Base-by-base conservation (phyloP, 2,797 vertebrate genomes). In the Dallia pectoralis region DNA sequence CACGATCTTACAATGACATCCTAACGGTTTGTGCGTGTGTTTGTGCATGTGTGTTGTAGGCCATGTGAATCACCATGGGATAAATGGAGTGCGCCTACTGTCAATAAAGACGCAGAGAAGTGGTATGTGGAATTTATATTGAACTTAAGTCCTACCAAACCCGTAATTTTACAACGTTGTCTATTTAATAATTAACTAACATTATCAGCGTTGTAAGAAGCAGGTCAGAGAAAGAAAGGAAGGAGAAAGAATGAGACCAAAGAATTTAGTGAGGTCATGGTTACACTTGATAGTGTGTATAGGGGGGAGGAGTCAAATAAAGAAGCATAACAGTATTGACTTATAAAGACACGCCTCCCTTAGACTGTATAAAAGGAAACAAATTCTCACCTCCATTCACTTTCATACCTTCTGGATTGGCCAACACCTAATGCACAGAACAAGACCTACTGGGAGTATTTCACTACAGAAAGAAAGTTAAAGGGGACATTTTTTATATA, bases 31-130 rank as follows among this genome's bases (percentile, higher is more conserved):
- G 22, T 70, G 49, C 49, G 47, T 32, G 30, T 66, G 11, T 69
- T 8, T 49, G 22, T 44, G 64, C 70, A 30, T 74, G 51, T 67
- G 19, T 15, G 8, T 14, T 62, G 70, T 73, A 93, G 92, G 77
- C 89, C 89, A 48, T 29, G 79, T 63, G 81, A 84, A 67, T 90
- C 92, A 51, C 89, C 91, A 0, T 93, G 91, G 91, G 82, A 86
- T 78, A 85, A 76, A 74, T 93, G 92, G 92, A 89, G 81, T 15
- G 86, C 89, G 2, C 90, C 92, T 4, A 88, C 87, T 30, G 70
- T 89, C 44, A 83, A 82, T 18, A 81, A 81, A 6, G 70, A 74
- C 0, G 68, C 74, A 25, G 74, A 77, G 27, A 74, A 84, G 56
- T 48, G 53, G 73, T 64, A 63, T 59, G 53, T 56, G 9, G 1